Evolutionary conservation across 92 coral and sea anemone genomes (phyloP).

Genomic region (Heteractis magnifica): DNA sequence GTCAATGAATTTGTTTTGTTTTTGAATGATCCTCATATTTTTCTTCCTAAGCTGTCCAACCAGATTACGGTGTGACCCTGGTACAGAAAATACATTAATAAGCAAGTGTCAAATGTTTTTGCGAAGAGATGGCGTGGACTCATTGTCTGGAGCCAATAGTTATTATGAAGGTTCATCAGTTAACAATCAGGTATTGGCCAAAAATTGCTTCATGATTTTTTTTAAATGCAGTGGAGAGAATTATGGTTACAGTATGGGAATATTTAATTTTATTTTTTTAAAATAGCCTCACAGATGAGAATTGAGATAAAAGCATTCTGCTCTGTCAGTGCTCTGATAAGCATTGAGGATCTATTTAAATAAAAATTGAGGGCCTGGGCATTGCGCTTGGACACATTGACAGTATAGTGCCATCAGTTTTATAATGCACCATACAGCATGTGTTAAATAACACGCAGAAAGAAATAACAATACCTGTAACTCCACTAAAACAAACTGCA

Average conservation of each 20-base stretch:
- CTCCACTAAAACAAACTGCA: background rate
- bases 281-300: no score
- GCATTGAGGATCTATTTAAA: no score
- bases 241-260: background rate
- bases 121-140: background rate
- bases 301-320: no score
- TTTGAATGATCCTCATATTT: no score
- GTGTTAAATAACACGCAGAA: no score
- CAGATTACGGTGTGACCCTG: background rate
- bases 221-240: background rate
- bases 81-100: background rate
- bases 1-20: no score
- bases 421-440: no score
- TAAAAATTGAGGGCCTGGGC: no score
- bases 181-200: background rate
- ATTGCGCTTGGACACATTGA: no score
- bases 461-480: background rate
- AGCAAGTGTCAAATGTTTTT: conserved; percentile 5
- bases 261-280: no score
- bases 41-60: background rate
- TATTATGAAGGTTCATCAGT: conserved; percentile 1
- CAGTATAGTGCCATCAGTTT: no score
- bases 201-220: background rate
- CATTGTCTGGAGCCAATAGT: background rate
- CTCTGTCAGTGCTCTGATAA: no score